phyloP scores from a whole-genome alignment of 1,140 invertebrate genomes.

The Drosophila sp. region DNA sequence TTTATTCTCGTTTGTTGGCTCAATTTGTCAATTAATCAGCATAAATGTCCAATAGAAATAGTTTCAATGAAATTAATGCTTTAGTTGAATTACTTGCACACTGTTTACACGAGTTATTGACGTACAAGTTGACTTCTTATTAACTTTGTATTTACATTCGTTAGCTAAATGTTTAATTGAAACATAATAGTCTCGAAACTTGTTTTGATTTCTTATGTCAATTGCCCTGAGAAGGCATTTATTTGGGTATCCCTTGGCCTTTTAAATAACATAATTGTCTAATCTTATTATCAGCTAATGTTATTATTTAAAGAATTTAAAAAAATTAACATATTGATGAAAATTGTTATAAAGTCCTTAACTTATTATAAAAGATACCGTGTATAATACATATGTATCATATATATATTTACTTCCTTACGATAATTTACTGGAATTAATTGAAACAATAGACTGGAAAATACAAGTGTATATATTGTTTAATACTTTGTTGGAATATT shows the following conservation, averaged over 20 bases:
- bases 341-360: no score
- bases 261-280: not conserved
- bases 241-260: no score
- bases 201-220: not conserved
- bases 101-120: not conserved
- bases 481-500: no score
- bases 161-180: not conserved
- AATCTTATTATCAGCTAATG: not conserved
- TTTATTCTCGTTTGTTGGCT: constrained; percentile 38
- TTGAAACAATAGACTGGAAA: no score
- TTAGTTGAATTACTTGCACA: not conserved
- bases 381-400: no score
- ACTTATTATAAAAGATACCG: no score
- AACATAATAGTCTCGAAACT: not conserved
- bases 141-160: not conserved
- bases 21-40: constrained; percentile 57
- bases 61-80: constrained; percentile 16
- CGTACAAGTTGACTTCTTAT: not conserved
- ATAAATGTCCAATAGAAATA: constrained; percentile 29
- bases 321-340: no score
- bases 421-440: no score
- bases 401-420: no score
- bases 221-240: not conserved
- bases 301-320: no score
- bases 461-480: no score